Percentiles rank a stretch among this genome's conserved stretches.
These are phyloP conservation scores for Ormyrus pomaceus DNA, from an alignment of 2,888 invertebrate genomes.

Conservation along the genomic window DNA sequence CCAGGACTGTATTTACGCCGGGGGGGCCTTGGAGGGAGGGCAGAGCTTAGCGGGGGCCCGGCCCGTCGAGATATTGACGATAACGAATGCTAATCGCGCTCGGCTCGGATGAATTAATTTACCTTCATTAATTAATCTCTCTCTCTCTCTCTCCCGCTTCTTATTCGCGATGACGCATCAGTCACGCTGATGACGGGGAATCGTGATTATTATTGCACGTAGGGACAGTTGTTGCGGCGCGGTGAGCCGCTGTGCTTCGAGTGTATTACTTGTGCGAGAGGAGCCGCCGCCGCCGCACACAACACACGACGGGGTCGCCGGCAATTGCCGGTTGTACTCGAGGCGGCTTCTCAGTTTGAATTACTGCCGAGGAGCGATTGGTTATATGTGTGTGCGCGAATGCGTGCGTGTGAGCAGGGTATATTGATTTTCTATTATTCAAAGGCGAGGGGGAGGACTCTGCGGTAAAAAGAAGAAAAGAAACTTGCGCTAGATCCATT, in stretches of 20 bases:
- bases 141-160: neutral
- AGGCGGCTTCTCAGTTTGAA: constrained; percentile 45
- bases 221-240: constrained; percentile 1
- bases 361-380: constrained; percentile 28
- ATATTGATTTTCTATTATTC: constrained; percentile 57
- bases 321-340: constrained; percentile 44
- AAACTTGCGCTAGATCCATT: constrained; percentile 50
- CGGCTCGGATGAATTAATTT: constrained; percentile 71
- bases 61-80: constrained; percentile 65
- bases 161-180: constrained; percentile 28
- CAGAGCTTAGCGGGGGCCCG: constrained; percentile 26
- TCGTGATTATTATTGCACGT: constrained; percentile 45
- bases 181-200: constrained; percentile 29
- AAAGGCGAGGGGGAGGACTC: constrained; percentile 17
- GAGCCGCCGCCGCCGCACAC: neutral
- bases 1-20: neutral
- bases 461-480: constrained; percentile 31
- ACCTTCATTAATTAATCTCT: constrained; percentile 72
- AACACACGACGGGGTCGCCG: constrained; percentile 15
- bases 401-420: neutral
- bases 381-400: neutral
- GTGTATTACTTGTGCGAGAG: constrained; percentile 1
- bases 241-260: neutral
- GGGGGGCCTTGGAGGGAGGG: constrained; percentile 44
- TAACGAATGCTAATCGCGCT: constrained; percentile 71